These are phyloP conservation scores for Acanthosepion pharaonis DNA, from an alignment of 2,888 invertebrate species.

Conservation along the genomic window DNA sequence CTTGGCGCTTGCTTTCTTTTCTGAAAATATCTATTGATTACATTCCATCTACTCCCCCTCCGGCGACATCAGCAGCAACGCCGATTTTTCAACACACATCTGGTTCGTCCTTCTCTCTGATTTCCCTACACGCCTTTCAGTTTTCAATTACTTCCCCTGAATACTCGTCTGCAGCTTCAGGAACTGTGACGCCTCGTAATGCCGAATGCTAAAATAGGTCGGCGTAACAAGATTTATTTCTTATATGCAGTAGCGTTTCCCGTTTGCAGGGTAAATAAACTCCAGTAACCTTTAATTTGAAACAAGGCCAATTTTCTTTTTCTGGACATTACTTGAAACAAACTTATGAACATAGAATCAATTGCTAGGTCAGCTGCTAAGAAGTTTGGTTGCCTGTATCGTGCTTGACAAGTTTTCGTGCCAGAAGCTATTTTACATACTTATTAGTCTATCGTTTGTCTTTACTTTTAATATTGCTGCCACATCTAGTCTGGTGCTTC, in stretches of 20 bases:
- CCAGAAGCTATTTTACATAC: too few species aligned
- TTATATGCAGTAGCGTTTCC: not conserved
- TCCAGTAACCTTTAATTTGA: slow-evolving; percentile 33
- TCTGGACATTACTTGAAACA: not conserved
- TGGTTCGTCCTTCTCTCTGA: not conserved
- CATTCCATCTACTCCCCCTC: not conserved
- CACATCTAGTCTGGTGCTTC: too few species aligned
- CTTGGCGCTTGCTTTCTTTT: slow-evolving; percentile 33
- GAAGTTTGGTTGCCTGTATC: too few species aligned
- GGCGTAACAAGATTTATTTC: not conserved
- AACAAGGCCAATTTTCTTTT: not conserved
- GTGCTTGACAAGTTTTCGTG: too few species aligned
- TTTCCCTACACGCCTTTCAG: not conserved
- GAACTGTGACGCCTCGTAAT: not conserved
- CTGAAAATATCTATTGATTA: slow-evolving; percentile 9
- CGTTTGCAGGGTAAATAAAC: not conserved
- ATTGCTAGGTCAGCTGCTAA: too few species aligned
- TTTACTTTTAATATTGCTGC: too few species aligned
- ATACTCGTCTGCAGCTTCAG: not conserved
- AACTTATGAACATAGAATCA: too few species aligned
- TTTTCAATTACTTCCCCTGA: slow-evolving; percentile 20
- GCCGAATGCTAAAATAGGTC: not conserved
- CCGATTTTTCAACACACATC: not conserved
- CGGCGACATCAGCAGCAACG: not conserved
- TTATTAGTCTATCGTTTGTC: too few species aligned